Evolutionary conservation across 2,113 vertebrate species (phyloP).

Genomic region (Thamnaconus septentrionalis): DNA sequence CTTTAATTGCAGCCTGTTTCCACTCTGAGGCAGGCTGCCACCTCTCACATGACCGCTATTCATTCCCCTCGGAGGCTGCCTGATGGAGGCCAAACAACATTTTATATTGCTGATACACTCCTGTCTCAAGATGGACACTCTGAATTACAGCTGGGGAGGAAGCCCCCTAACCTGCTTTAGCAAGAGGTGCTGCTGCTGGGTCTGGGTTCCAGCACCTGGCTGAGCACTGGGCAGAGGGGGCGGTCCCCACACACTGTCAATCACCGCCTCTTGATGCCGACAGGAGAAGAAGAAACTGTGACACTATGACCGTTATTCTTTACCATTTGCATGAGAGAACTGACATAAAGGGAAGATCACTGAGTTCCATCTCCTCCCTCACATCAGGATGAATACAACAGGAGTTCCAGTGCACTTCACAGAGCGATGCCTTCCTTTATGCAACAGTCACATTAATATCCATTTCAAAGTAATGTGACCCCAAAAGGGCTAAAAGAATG

Average conservation of each 20-base stretch:
- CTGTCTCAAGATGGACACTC: conserved; percentile 70
- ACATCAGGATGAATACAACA: too few species aligned
- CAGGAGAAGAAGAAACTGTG: too few species aligned
- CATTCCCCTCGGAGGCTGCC: conserved; percentile 74
- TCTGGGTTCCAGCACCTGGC: too few species aligned
- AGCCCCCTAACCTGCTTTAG: conserved; percentile 80
- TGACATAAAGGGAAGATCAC: too few species aligned
- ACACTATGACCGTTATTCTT: too few species aligned
- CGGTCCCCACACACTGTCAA: too few species aligned
- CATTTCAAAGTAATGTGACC: conserved; percentile 52
- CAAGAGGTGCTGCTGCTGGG: conserved; percentile 61
- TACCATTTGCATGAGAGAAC: too few species aligned
- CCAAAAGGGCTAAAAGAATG: conserved; percentile 12
- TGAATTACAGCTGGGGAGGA: conserved; percentile 78
- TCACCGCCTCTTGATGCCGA: too few species aligned
- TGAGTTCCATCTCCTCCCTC: too few species aligned
- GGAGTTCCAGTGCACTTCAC: conserved; percentile 14
- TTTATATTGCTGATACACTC: conserved; percentile 80
- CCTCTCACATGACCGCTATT: conserved; percentile 74
- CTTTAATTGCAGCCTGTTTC: conserved; percentile 61
- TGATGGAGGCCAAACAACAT: conserved; percentile 78
- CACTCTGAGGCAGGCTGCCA: conserved; percentile 54
- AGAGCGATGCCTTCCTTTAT: conserved; percentile 11
- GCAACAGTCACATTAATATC: conserved; percentile 45
- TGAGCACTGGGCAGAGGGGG: too few species aligned